phyloP scores from a whole-genome alignment of 2,888 invertebrate species.

The Steinernema carpocapsae region DNA sequence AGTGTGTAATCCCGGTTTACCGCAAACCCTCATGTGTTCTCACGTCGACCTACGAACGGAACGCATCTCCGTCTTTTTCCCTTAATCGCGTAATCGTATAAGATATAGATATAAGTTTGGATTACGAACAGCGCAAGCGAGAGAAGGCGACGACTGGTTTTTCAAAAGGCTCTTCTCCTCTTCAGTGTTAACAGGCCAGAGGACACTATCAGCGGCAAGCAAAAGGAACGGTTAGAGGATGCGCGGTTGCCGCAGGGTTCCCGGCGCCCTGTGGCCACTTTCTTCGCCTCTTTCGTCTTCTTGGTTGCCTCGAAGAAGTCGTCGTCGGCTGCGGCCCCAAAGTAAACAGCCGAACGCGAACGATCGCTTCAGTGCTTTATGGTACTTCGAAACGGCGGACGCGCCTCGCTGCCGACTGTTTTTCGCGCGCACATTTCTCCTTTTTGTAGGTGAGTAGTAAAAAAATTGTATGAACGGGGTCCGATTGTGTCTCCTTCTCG shows the following conservation, averaged over 20 bases:
- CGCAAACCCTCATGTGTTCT: neutral
- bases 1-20: too few species aligned
- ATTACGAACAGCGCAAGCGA: neutral
- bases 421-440: slow-evolving; percentile 18
- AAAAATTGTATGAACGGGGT: slow-evolving; percentile 26
- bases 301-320: neutral
- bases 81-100: slow-evolving; percentile 27
- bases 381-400: slow-evolving; percentile 24
- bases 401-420: slow-evolving; percentile 3
- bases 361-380: slow-evolving; percentile 30
- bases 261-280: neutral
- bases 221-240: neutral
- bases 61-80: neutral
- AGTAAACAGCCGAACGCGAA: slow-evolving; percentile 7
- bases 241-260: slow-evolving; percentile 8
- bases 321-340: slow-evolving; percentile 7
- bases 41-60: neutral
- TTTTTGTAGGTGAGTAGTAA: neutral
- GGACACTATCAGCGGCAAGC: slow-evolving; percentile 21
- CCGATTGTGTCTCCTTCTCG: neutral
- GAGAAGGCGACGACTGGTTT: slow-evolving; percentile 14
- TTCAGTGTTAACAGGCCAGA: neutral
- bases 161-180: neutral
- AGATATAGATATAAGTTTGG: slow-evolving; percentile 16
- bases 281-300: neutral